Evolutionary conservation across 2,797 vertebrate genomes (phyloP).

Genomic region (Cossypha heuglini): DNA sequence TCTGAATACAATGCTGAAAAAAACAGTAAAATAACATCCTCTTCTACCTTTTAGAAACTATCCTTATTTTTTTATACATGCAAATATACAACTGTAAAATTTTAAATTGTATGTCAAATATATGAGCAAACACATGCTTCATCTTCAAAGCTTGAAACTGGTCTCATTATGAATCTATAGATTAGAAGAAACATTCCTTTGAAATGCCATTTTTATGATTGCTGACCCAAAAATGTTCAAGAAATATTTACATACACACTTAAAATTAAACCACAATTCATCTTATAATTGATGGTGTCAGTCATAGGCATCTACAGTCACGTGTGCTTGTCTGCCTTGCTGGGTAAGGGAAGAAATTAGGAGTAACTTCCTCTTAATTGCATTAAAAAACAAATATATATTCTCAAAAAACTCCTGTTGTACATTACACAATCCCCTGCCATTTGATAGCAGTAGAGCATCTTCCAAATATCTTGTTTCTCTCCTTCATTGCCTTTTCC

Average conservation of each 20-base stretch:
- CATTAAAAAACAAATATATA: background rate
- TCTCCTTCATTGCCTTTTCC: background rate
- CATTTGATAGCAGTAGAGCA: slow-evolving; percentile 7
- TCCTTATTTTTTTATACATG: background rate
- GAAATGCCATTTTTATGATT: background rate
- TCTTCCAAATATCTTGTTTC: background rate
- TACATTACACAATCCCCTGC: background rate
- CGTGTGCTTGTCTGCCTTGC: background rate
- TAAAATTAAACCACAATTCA: background rate
- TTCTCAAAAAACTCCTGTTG: background rate
- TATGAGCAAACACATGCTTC: background rate
- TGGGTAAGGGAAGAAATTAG: background rate
- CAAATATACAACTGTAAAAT: background rate
- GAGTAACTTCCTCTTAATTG: background rate
- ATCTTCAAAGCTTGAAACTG: background rate
- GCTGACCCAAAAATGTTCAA: background rate
- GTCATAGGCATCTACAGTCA: background rate
- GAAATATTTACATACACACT: background rate
- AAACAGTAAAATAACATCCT: background rate
- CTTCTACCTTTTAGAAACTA: background rate
- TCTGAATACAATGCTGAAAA: background rate
- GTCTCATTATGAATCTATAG: background rate
- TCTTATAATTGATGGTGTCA: background rate
- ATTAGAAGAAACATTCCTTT: background rate
- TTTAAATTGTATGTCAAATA: background rate